Percentiles rank a stretch among this genome's conserved stretches.
Conservation (phyloP, 2,113 vertebrate species). For the Cephalopholis sonnerati region DNA sequence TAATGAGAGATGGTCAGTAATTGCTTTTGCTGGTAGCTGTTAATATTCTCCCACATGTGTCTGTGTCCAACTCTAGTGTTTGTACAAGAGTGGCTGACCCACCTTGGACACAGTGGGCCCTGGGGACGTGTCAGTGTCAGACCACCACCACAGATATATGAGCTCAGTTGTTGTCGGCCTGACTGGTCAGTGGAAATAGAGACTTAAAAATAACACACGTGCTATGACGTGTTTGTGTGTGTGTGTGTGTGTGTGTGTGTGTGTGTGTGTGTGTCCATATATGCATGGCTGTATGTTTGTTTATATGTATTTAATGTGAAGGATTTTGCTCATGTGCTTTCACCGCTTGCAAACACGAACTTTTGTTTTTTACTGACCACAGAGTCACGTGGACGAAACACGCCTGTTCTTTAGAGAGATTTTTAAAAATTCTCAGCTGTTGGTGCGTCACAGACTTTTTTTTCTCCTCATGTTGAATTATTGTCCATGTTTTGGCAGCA, state of each 20-base stretch:
- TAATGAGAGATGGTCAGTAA: constrained; percentile 19
- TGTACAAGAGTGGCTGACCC: constrained; percentile 45
- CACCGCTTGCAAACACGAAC: constrained; percentile 33
- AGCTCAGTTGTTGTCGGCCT: constrained; percentile 71
- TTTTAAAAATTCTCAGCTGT: constrained; percentile 61
- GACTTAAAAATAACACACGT: constrained; percentile 66
- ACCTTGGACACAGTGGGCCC: constrained; percentile 46
- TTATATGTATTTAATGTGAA: constrained; percentile 11
- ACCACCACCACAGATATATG: constrained; percentile 69
- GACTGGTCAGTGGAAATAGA: constrained; percentile 68
- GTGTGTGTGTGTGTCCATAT: not conserved
- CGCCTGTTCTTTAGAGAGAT: not conserved
- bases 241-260: not conserved
- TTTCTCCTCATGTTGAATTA: constrained; percentile 49
- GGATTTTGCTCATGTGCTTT: not conserved
- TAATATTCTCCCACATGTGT: constrained; percentile 17
- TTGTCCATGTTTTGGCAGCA: constrained; percentile 72
- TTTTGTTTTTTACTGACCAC: not conserved
- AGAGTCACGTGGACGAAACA: constrained; percentile 36
- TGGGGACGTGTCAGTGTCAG: constrained; percentile 51
- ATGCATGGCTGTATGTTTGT: constrained; percentile 16
- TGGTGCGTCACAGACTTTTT: constrained; percentile 30
- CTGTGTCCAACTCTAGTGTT: constrained; percentile 40
- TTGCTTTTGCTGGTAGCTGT: constrained; percentile 30
- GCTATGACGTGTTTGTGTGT: not conserved